Base-by-base conservation (phyloP, 2,113 vertebrate genomes). In the Brienomyrus brachyistius region DNA sequence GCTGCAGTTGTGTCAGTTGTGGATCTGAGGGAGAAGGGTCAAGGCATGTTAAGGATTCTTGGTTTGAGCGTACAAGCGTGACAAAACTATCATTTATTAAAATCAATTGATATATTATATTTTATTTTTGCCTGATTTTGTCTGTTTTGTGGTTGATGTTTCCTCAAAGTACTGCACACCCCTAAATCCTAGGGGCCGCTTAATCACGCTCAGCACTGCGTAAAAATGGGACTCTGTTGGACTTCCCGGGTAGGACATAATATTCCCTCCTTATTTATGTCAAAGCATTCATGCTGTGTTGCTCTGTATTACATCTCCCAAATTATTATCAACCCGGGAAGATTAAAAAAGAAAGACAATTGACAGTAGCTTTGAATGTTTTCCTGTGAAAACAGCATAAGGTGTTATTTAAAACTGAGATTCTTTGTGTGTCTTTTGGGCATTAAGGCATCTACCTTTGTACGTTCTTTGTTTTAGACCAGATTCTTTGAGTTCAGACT, bases 1-100 rank as follows among this genome's bases (percentile, higher is more conserved):
- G 95, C 95, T 96, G 95, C 95, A 94, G 95, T 94, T 95, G 95
- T 93, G 94, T 91, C 93, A 92, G 88, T 90, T 86, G 89, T 92
- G 59, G 87, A 91, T 50, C 10, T 31, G 40, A 85, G 47, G 23
- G 7, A 51, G 15, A 35, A 19, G 19, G 17, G 27, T 86, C 51
- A 54, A 19, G 9, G 45, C 45, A 15, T 50, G 48, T 27, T 86
- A 31, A 27, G n/a, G 13, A 86, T 86, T 51, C 45, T 86, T 51
- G 11, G 51, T 86, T 51, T 51, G 8, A 2, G 9, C 11, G 1
- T 27, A 51, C 48, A 86, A 86, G 50, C 5, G 10, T 50, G n/a
- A 27, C 5, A 86, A n/a, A 70, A 86, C 2, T 56, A n/a, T 11
- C 1, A 54, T 40, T 40, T 48, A 54, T 17, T 87, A 5, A 51